Evolutionary conservation across 2,888 invertebrate genomes (phyloP), one percentile per base, ranked within the genome.

Genomic region (Scelioninae gen. 1): DNA sequence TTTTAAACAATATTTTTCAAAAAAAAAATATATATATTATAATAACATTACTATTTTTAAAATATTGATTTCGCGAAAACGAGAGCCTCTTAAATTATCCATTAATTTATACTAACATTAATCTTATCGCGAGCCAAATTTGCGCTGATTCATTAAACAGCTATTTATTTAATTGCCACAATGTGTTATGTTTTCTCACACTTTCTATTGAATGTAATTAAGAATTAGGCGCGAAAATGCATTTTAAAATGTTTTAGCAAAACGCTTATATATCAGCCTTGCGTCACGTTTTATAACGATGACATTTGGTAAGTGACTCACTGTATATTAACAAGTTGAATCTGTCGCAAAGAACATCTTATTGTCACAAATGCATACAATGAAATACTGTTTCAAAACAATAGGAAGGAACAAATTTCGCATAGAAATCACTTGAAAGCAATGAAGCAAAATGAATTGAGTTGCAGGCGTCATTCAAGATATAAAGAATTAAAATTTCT

Each of bases 271-370:
- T 9, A 47, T 13, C 15, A 15, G 15, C 6, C 15, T 16, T 47
- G 45, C 53, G 53, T 53, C 53, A 53, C 53, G 53, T 53, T 10
- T 53, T 31, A 31, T 31, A n/a, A 53, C 31, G 53, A 31, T 16
- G 53, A 31, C 31, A 31, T 53, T 53, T 53, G 53, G 53, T 31
- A 53, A 53, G 53, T 53, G 53, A 53, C 31, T 53, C 53, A 31
- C 13, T 31, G n/a, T 53, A 32, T 31, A 31, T 53, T 53, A 53
- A 31, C 53, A 31, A 53, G 53, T 53, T 53, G 53, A 31, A 31
- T 53, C 13, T 51, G 51, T 29, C 29, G 51, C 51, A 10, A 23
- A 23, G 51, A 51, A 23, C 51, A 23, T 51, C 51, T 47, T 15
- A 47, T 47, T 15, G 15, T 47, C 11, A 13, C 45, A 47, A 47